These are phyloP conservation scores for Anguilla marmorata DNA, from an alignment of 2,797 vertebrate genomes.

Conservation along the genomic window DNA sequence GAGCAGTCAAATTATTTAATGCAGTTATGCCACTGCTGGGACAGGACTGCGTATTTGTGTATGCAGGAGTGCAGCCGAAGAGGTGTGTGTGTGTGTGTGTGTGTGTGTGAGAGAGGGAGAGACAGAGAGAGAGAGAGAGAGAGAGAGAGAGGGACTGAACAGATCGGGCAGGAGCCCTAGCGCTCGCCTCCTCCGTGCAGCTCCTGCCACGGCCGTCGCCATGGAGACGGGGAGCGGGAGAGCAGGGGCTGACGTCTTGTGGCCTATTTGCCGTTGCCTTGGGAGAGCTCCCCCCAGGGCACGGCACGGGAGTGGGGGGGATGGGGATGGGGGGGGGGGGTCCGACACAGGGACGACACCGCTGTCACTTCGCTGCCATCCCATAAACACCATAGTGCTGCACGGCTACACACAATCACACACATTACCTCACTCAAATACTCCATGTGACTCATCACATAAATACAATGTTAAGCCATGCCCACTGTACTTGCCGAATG, in stretches of 20 bases:
- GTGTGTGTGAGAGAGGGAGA: neutral
- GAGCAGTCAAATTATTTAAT: neutral
- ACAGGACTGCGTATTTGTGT: neutral
- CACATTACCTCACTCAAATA: neutral
- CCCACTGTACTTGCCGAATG: neutral
- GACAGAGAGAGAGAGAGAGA: neutral
- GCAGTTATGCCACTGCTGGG: neutral
- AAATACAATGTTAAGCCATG: neutral
- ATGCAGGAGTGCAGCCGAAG: neutral
- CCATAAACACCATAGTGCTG: neutral
- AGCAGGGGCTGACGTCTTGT: slow-evolving; percentile 48
- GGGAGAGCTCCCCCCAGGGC: slow-evolving; percentile 49
- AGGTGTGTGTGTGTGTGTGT: neutral
- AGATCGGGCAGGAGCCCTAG: slow-evolving; percentile 38
- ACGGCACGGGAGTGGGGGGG: slow-evolving; percentile 59
- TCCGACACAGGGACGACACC: neutral
- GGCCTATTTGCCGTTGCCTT: slow-evolving; percentile 48
- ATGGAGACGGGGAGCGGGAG: slow-evolving; percentile 63
- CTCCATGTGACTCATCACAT: neutral
- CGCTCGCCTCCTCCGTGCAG: slow-evolving; percentile 14
- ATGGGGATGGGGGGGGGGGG: slow-evolving; percentile 56
- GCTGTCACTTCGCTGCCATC: neutral
- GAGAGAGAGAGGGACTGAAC: slow-evolving; percentile 21
- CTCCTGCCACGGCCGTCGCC: slow-evolving; percentile 55
- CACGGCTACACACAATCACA: neutral